A percentile compares a stretch with the other conserved stretches of the same genome.
Conservation (phyloP, 2,888 invertebrate genomes). For the Pherbina coryleti region DNA sequence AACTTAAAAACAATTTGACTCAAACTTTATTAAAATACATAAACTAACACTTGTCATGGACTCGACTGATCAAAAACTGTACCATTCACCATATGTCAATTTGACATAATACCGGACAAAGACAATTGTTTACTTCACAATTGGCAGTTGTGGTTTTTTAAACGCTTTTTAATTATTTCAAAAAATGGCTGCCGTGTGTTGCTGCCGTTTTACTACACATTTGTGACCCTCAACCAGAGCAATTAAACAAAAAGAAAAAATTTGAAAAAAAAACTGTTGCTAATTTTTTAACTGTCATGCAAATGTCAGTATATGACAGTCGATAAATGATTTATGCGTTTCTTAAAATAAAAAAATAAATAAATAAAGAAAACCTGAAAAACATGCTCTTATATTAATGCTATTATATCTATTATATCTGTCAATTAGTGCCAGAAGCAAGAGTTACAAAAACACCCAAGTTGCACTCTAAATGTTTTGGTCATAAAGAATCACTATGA, state of each 20-base stretch:
- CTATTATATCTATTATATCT: too few species aligned
- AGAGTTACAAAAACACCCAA: background rate
- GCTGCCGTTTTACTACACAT: too few species aligned
- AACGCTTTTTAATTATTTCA: background rate
- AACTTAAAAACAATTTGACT: background rate
- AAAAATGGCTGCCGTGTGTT: background rate
- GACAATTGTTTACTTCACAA: background rate
- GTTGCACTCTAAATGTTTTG: background rate
- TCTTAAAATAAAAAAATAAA: background rate
- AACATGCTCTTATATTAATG: background rate
- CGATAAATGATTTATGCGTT: constrained; percentile 22
- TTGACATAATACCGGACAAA: background rate
- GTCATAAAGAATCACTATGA: background rate
- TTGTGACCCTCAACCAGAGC: too few species aligned
- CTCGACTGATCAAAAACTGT: background rate
- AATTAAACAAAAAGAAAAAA: background rate
- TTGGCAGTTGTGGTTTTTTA: background rate
- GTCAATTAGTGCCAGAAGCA: background rate
- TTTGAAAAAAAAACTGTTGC: background rate
- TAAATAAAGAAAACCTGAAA: background rate
- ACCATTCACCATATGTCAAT: background rate
- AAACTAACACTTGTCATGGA: background rate
- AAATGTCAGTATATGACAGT: constrained; percentile 8
- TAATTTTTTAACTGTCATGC: constrained; percentile 5
- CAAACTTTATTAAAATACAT: background rate